phyloP scores from a whole-genome alignment of 2,113 vertebrate species.

The Cynopterus brachyotis region DNA sequence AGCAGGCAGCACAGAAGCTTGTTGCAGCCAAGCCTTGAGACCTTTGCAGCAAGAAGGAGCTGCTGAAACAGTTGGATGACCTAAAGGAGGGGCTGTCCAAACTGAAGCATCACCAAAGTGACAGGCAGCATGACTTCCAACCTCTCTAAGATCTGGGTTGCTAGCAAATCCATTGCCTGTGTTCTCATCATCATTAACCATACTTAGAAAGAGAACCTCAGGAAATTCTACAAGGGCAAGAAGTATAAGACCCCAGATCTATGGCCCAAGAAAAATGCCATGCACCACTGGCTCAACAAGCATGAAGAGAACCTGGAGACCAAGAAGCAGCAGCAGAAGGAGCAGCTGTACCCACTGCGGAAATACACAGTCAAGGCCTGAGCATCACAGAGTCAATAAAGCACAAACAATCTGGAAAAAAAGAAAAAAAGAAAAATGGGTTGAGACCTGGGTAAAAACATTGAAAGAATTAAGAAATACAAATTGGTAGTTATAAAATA shows the following conservation, averaged over 20 bases:
- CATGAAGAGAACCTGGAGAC: slow-evolving; percentile 91
- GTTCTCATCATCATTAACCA: slow-evolving; percentile 97
- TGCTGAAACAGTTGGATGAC: slow-evolving; percentile 75
- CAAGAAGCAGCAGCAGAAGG: slow-evolving; percentile 91
- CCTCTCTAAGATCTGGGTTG: slow-evolving; percentile 93
- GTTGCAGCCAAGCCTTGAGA: slow-evolving; percentile 69
- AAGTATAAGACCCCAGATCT: slow-evolving; percentile 96
- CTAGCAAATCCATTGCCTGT: slow-evolving; percentile 94
- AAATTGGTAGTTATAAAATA: no score
- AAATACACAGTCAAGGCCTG: slow-evolving; percentile 95
- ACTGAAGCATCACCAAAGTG: slow-evolving; percentile 88
- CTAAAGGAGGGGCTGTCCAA: slow-evolving; percentile 93
- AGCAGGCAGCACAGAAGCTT: no score
- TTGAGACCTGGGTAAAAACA: no score
- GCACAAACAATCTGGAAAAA: background rate
- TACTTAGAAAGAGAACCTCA: slow-evolving; percentile 96
- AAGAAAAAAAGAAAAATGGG: no score
- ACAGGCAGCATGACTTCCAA: slow-evolving; percentile 91
- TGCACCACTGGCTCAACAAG: slow-evolving; percentile 91
- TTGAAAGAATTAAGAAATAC: no score
- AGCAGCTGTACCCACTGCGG: slow-evolving; percentile 87
- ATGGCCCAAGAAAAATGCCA: slow-evolving; percentile 93
- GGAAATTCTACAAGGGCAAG: slow-evolving; percentile 97
- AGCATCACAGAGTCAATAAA: slow-evolving; percentile 75
- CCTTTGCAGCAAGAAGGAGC: slow-evolving; percentile 88